Evolutionary conservation across 2,797 vertebrate species (phyloP).

Genomic region (Psittacula derbiana): DNA sequence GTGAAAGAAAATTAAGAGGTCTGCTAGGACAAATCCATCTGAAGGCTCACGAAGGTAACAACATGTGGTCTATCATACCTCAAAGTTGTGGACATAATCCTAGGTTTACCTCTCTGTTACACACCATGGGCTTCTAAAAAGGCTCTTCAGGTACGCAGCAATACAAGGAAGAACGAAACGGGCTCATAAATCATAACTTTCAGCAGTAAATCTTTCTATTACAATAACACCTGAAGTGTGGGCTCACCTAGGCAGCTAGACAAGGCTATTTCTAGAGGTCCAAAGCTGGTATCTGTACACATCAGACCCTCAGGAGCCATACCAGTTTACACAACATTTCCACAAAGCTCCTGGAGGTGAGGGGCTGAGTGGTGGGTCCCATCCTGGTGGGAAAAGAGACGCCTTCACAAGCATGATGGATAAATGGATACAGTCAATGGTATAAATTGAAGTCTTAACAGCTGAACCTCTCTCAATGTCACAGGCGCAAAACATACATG

Average conservation of each 20-base stretch:
- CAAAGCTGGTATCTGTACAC: not conserved
- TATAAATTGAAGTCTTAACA: not conserved
- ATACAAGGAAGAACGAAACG: not conserved
- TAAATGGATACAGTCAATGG: fast-evolving
- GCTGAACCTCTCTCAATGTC: not conserved
- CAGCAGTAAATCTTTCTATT: not conserved
- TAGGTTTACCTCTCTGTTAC: not conserved
- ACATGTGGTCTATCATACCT: not conserved
- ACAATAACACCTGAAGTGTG: not conserved
- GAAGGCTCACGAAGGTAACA: not conserved
- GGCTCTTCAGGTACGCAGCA: not conserved
- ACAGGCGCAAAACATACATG: fast-evolving
- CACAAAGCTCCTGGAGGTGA: not conserved
- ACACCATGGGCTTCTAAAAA: not conserved
- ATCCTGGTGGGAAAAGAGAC: not conserved
- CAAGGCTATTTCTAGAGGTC: not conserved
- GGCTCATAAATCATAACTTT: not conserved
- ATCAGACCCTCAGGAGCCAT: not conserved
- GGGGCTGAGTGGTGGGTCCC: not conserved
- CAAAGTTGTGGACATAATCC: not conserved
- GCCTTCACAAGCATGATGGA: not conserved
- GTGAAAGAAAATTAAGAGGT: not conserved
- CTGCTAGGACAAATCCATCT: not conserved
- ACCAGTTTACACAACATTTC: not conserved
- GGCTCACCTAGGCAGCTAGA: not conserved